Evolutionary conservation across 64 coral and sea anemone species (phyloP).

Genomic region (Trachythela sp.): DNA sequence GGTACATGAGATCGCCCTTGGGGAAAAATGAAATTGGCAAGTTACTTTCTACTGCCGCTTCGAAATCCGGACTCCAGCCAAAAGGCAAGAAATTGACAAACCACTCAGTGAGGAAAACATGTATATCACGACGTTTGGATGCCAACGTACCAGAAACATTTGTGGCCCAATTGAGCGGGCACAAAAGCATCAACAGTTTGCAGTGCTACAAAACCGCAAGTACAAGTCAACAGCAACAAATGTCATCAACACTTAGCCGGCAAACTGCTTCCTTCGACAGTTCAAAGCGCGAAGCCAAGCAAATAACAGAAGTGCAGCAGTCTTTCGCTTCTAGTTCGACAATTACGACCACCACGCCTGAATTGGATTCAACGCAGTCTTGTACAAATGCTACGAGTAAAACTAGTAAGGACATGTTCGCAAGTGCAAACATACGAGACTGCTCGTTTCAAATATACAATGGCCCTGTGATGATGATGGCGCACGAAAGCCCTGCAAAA

Average conservation of each 20-base stretch:
- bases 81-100: background rate
- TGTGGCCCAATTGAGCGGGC: background rate
- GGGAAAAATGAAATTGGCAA: slow-evolving; percentile 3
- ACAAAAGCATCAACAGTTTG: slow-evolving; percentile 1
- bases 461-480: too few relatives aligned
- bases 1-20: background rate
- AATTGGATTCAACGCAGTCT: too few relatives aligned
- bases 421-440: too few relatives aligned
- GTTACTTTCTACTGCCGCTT: background rate
- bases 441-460: too few relatives aligned
- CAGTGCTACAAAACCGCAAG: slow-evolving; percentile 4
- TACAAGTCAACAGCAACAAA: slow-evolving; percentile 3
- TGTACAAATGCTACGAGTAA: too few relatives aligned
- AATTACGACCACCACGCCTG: too few relatives aligned
- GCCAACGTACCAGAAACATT: slow-evolving; percentile 1
- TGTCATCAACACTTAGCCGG: background rate
- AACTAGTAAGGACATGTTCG: too few relatives aligned
- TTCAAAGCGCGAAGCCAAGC: background rate
- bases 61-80: background rate
- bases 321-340: too few relatives aligned
- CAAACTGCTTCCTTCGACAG: background rate
- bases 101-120: background rate
- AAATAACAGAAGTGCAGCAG: background rate
- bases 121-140: background rate
- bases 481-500: too few relatives aligned